These are phyloP conservation scores for Heliangelus exortis DNA, from an alignment of 2,797 vertebrate genomes.

Conservation along the genomic window DNA sequence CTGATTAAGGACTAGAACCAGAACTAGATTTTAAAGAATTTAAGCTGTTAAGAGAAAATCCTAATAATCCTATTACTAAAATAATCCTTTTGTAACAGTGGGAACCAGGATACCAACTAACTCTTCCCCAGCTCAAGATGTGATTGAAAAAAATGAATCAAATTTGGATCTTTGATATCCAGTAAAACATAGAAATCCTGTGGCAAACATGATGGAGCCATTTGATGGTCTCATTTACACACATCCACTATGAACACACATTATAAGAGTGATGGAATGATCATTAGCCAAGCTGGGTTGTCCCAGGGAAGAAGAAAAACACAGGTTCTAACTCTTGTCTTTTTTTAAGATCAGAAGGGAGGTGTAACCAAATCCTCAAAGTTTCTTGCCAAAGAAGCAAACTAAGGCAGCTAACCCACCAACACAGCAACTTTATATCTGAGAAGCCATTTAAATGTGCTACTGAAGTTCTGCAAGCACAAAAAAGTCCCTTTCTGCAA, in stretches of 20 bases:
- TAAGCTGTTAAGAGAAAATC: not conserved
- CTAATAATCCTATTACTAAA: not conserved
- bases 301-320: not conserved
- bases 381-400: not conserved
- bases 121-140: not conserved
- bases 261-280: not conserved
- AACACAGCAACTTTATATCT: not conserved
- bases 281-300: not conserved
- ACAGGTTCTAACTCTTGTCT: not conserved
- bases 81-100: not conserved
- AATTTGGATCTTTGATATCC: not conserved
- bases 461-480: not conserved
- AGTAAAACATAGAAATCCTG: not conserved
- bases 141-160: not conserved
- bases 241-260: not conserved
- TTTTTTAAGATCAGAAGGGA: not conserved
- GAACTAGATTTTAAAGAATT: not conserved
- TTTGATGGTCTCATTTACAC: not conserved
- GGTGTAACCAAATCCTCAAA: not conserved
- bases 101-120: not conserved
- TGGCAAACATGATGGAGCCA: not conserved
- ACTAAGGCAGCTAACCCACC: not conserved
- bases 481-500: not conserved
- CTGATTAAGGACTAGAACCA: not conserved
- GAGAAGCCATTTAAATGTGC: not conserved